These are phyloP conservation scores for Eunapius fragilis DNA, from an alignment of 37 sponge, comb jelly and placozoan genomes.

Conservation along the genomic window DNA sequence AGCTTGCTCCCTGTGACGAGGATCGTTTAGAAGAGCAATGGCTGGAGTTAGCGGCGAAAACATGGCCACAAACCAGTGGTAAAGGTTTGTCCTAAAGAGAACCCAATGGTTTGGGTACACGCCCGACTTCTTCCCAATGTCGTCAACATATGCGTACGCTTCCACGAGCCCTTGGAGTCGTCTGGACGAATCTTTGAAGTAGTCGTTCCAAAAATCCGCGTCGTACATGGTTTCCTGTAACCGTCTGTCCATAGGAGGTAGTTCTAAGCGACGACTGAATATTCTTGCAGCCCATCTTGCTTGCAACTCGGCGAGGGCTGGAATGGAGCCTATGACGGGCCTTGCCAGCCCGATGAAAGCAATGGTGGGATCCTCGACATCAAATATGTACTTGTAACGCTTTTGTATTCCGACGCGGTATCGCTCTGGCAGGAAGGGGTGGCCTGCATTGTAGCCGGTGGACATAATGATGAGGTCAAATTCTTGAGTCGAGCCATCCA, in stretches of 20 bases:
- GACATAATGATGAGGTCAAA: conserved; percentile 62
- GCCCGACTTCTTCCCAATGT: conserved; percentile 55
- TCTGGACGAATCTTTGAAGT: conserved; percentile 32
- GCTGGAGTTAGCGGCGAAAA: conserved; percentile 60
- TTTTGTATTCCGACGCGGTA: conserved; percentile 51
- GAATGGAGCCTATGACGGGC: conserved; percentile 43
- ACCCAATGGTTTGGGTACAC: conserved; percentile 66
- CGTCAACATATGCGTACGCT: conserved; percentile 47
- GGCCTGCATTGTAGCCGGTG: conserved; percentile 39
- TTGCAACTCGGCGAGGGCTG: conserved; percentile 81
- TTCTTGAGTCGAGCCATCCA: conserved; percentile 60
- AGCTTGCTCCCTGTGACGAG: conserved; percentile 10
- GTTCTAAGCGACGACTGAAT: conserved; percentile 40
- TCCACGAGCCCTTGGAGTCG: conserved; percentile 46
- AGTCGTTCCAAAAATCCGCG: conserved; percentile 23
- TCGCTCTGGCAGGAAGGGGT: conserved; percentile 62
- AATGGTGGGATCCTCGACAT: conserved; percentile 53
- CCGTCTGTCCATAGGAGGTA: conserved; percentile 29
- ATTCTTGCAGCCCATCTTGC: conserved; percentile 85
- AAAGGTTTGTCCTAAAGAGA: conserved; percentile 62
- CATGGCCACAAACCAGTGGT: conserved; percentile 64
- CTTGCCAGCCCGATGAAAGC: conserved; percentile 46
- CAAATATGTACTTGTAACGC: conserved; percentile 84
- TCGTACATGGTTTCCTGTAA: conserved; percentile 28
- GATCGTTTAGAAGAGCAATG: conserved; percentile 52